Evolutionary conservation across 2,113 vertebrate genomes (phyloP).

Genomic region (Pterocles orientalis): DNA sequence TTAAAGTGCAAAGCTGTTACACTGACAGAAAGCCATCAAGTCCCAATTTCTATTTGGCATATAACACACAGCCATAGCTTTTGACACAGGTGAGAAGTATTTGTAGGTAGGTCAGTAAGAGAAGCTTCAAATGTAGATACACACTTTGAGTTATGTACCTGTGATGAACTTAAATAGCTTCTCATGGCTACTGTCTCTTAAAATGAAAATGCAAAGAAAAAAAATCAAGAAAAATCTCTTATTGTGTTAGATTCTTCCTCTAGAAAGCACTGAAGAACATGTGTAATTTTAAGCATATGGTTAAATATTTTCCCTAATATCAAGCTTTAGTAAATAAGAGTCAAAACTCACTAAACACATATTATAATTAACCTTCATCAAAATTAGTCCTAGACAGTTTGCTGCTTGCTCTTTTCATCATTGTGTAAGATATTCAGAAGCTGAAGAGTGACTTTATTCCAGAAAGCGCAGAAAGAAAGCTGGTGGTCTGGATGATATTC

Average conservation of each 20-base stretch:
- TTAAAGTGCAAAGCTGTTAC: no score
- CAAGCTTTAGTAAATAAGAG: conserved; percentile 46
- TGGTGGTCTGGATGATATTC: neutral
- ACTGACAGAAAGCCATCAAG: no score
- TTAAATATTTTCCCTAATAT: no score
- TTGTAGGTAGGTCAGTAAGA: no score
- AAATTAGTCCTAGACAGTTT: conserved; percentile 37
- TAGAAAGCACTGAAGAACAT: conserved; percentile 1
- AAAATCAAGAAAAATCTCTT: neutral
- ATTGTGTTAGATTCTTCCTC: neutral
- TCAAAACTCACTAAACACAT: conserved; percentile 46
- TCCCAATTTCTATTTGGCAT: no score
- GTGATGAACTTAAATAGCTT: no score
- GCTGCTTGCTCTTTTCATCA: conserved; percentile 41
- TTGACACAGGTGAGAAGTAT: no score
- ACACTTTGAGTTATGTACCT: no score
- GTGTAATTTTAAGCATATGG: conserved; percentile 31
- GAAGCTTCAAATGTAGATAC: no score
- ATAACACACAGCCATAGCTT: no score
- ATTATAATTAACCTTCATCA: conserved; percentile 40
- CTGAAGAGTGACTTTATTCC: neutral
- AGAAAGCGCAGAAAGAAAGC: neutral
- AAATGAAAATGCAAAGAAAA: neutral
- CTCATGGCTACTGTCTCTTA: no score
- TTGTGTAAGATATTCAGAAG: neutral